Percentiles rank a stretch among this genome's conserved stretches.
Conservation (phyloP, 2,113 vertebrate species). For the Cottus gobio region DNA sequence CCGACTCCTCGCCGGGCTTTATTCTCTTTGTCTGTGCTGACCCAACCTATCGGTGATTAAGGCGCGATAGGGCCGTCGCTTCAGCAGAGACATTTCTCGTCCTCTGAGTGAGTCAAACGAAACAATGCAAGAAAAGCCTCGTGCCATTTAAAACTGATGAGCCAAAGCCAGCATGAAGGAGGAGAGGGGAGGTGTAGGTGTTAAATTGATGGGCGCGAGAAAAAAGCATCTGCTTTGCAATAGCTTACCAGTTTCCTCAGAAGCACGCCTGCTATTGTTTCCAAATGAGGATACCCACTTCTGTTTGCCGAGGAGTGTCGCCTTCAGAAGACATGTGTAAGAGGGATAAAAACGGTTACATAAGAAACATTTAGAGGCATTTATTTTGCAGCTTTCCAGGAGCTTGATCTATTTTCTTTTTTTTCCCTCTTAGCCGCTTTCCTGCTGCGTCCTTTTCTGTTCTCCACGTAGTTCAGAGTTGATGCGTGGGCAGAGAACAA, state of each 20-base stretch:
- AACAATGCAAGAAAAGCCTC: constrained; percentile 67
- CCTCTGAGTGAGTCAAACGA: constrained; percentile 69
- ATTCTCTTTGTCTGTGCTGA: constrained; percentile 36
- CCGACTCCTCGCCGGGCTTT: neutral
- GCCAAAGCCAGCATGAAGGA: constrained; percentile 67
- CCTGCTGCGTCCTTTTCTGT: constrained; percentile 46
- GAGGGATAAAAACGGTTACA: constrained; percentile 69
- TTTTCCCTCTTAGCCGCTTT: constrained; percentile 35
- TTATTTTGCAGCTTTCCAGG: constrained; percentile 52
- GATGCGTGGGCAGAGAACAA: constrained; percentile 67
- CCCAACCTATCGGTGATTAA: constrained; percentile 60
- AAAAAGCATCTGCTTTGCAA: constrained; percentile 78
- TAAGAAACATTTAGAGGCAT: constrained; percentile 75
- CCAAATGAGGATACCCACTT: constrained; percentile 77
- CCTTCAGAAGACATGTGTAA: constrained; percentile 67
- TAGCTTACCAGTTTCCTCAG: constrained; percentile 75
- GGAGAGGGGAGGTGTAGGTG: constrained; percentile 75
- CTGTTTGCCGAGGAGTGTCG: constrained; percentile 68
- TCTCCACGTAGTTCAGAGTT: constrained; percentile 63
- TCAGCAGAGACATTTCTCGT: constrained; percentile 58
- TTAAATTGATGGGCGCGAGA: constrained; percentile 79
- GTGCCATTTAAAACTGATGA: constrained; percentile 76
- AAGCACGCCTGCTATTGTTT: constrained; percentile 76
- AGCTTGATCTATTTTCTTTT: constrained; percentile 69
- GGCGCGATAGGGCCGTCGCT: constrained; percentile 54